Evolutionary conservation across 2,113 vertebrate species (phyloP).

Genomic region (Tonatia bakeri): DNA sequence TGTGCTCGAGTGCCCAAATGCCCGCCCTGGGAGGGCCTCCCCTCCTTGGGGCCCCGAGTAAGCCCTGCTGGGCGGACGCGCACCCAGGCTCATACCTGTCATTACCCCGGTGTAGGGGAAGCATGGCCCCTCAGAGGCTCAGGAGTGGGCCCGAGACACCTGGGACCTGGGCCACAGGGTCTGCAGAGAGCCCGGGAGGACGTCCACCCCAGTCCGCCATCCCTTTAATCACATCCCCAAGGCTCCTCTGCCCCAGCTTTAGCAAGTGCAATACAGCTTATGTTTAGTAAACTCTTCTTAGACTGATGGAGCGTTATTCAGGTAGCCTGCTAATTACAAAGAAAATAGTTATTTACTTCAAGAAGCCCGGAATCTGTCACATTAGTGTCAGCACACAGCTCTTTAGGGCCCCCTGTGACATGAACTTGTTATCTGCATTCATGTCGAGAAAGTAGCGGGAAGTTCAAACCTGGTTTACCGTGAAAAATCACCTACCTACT

Average conservation of each 20-base stretch:
- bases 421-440: background rate
- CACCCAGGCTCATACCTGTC: background rate
- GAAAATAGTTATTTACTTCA: background rate
- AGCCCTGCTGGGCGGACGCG: background rate
- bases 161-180: background rate
- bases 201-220: accelerated
- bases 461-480: background rate
- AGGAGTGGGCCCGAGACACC: accelerated
- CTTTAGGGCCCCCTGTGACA: background rate
- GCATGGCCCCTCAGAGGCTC: accelerated
- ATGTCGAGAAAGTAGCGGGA: background rate
- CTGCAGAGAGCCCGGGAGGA: background rate
- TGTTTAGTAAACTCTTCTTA: background rate
- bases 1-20: background rate
- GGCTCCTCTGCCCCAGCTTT: accelerated
- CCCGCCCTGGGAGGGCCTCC: background rate
- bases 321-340: background rate
- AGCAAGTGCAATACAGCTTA: background rate
- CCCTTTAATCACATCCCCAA: background rate
- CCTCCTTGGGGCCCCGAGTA: accelerated
- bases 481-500: background rate
- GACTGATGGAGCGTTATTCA: background rate
- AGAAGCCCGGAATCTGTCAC: background rate
- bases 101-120: background rate
- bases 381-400: too few relatives aligned